These are phyloP conservation scores for Chelonus insularis DNA, from an alignment of 1,140 invertebrate genomes.

Conservation along the genomic window DNA sequence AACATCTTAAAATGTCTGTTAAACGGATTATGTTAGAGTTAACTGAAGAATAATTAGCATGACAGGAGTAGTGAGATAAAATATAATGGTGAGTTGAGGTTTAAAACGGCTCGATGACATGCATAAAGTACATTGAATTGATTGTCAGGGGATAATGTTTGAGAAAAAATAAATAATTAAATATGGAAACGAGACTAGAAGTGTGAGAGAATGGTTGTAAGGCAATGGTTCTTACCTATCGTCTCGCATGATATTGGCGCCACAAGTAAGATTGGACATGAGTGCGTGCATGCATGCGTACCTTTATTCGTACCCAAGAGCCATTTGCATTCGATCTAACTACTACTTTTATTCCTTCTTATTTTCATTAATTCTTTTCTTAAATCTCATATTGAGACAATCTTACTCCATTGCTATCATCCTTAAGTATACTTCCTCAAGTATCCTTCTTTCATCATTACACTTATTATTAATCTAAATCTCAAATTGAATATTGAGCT, in stretches of 20 bases:
- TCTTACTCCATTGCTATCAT: no score
- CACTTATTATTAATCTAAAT: no score
- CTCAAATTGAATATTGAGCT: no score
- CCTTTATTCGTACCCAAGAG: conserved; percentile 20
- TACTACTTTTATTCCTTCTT: neutral
- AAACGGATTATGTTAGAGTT: no score
- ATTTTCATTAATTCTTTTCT: neutral
- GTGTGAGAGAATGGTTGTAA: neutral
- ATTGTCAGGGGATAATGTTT: conserved; percentile 14
- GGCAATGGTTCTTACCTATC: conserved; percentile 12
- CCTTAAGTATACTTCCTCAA: no score
- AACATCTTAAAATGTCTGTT: no score
- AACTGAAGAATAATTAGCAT: no score
- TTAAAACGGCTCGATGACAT: no score
- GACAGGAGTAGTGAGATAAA: no score
- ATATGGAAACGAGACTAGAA: conserved; percentile 27
- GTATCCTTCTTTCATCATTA: no score
- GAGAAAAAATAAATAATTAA: conserved; percentile 21
- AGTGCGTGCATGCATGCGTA: conserved; percentile 1
- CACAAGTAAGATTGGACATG: conserved; percentile 15
- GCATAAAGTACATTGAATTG: neutral
- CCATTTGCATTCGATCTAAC: conserved; percentile 29
- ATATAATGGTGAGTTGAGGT: no score
- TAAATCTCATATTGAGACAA: no score
- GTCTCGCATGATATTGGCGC: conserved; percentile 25